These are phyloP conservation scores for Chironomus tentans DNA, from an alignment of 2,888 invertebrate species.

Conservation along the genomic window DNA sequence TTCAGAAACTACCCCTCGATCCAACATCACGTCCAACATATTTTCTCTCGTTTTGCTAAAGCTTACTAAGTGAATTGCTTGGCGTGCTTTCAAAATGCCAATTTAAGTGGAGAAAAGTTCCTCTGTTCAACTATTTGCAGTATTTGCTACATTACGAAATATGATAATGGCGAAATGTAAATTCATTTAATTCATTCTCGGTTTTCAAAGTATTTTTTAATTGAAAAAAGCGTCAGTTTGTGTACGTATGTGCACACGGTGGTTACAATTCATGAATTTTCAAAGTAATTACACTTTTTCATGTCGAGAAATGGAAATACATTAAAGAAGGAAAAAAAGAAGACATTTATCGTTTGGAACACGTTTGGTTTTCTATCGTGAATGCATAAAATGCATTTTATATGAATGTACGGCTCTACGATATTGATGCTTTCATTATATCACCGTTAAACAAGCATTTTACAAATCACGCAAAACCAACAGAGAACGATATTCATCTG, in stretches of 20 bases:
- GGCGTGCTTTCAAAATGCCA: neutral
- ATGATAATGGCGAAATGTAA: neutral
- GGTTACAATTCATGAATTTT: neutral
- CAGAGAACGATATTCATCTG: neutral
- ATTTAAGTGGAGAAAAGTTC: neutral
- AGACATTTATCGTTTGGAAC: neutral
- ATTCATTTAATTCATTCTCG: neutral
- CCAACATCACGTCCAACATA: conserved; percentile 3
- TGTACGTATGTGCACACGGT: neutral
- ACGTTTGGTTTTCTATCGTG: neutral
- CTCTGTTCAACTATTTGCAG: neutral
- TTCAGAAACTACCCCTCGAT: neutral
- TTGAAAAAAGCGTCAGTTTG: conserved; percentile 5
- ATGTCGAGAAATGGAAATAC: too few species aligned
- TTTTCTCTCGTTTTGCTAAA: neutral
- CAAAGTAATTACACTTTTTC: neutral
- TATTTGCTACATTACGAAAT: neutral
- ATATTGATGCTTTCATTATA: neutral
- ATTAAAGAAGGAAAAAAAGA: too few species aligned
- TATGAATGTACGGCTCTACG: too few species aligned
- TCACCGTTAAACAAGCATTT: neutral
- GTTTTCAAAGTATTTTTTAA: neutral
- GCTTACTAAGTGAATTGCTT: neutral
- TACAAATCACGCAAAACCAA: neutral
- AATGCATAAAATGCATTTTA: neutral